These are phyloP conservation scores for Paragorgia papillata DNA, from an alignment of 92 coral and sea anemone species.

Conservation along the genomic window DNA sequence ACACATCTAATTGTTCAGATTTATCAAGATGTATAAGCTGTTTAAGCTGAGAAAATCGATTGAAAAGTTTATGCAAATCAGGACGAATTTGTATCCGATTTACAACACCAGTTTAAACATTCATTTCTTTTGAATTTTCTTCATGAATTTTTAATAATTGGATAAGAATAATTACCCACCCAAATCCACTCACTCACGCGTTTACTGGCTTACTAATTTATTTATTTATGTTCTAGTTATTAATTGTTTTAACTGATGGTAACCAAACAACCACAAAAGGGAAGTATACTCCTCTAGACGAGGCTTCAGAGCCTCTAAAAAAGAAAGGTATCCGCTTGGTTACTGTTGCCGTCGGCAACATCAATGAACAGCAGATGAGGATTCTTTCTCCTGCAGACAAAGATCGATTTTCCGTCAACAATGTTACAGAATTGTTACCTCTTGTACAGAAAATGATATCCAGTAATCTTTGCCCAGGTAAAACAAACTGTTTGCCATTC, in stretches of 20 bases:
- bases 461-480: slow-evolving; percentile 22
- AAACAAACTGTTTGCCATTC: background rate
- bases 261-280: slow-evolving; percentile 25
- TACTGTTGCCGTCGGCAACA: slow-evolving; percentile 30
- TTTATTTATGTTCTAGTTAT: slow-evolving; percentile 4
- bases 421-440: background rate
- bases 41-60: no score
- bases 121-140: no score
- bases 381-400: slow-evolving; percentile 23
- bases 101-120: no score
- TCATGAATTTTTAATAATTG: no score
- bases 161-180: no score
- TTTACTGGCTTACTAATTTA: no score
- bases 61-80: no score
- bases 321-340: slow-evolving; percentile 31
- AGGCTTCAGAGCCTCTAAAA: slow-evolving; percentile 16
- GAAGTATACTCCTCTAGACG: background rate
- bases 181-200: no score
- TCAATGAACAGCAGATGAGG: slow-evolving; percentile 15
- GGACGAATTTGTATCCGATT: no score
- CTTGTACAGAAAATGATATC: slow-evolving; percentile 17
- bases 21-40: no score
- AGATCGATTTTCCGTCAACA: slow-evolving; percentile 11
- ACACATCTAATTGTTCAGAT: no score
- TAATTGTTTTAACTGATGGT: slow-evolving; percentile 40